Evolutionary conservation across 2,113 vertebrate species (phyloP).

Genomic region (Oenanthe melanoleuca): DNA sequence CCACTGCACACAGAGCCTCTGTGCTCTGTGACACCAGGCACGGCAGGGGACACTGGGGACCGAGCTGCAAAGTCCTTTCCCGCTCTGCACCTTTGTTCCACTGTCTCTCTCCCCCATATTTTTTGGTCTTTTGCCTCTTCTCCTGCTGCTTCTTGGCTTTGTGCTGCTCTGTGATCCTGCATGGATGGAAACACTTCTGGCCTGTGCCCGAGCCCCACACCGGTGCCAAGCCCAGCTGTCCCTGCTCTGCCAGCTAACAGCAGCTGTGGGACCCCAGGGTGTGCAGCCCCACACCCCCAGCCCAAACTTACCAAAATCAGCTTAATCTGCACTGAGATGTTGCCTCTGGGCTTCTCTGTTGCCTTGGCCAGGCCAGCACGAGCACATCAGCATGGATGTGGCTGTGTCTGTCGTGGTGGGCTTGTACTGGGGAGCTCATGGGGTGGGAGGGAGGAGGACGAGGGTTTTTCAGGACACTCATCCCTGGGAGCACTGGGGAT

Average conservation of each 20-base stretch:
- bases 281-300: background rate
- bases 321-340: background rate
- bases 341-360: background rate
- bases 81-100: background rate
- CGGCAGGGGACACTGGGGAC: background rate
- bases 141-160: background rate
- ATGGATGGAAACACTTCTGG: background rate
- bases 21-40: background rate
- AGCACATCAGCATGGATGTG: fast-evolving
- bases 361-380: background rate
- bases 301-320: background rate
- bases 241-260: background rate
- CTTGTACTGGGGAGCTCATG: background rate
- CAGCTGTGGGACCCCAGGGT: fast-evolving
- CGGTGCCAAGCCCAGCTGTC: fast-evolving
- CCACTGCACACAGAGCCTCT: fast-evolving
- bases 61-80: background rate
- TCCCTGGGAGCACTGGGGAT: background rate
- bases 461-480: background rate
- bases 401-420: fast-evolving
- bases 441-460: background rate
- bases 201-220: fast-evolving
- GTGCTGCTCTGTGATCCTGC: background rate
- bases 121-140: background rate
- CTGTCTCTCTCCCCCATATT: background rate